Percentiles rank a stretch among this genome's conserved stretches.
These are phyloP conservation scores for Idaea aversata DNA, from an alignment of 2,888 invertebrate genomes.

Conservation along the genomic window DNA sequence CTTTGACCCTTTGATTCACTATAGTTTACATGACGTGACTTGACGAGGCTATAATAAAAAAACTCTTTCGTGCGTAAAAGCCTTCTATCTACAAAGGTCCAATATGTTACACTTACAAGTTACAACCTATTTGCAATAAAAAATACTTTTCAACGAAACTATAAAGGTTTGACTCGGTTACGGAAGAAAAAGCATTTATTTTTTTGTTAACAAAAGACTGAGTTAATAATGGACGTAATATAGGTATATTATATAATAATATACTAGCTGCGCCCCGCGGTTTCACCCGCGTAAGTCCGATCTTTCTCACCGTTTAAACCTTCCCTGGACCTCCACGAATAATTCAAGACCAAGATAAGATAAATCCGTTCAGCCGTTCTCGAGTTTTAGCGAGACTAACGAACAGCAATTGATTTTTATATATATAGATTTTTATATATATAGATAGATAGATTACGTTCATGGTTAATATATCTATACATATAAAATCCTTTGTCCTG, in stretches of 20 bases:
- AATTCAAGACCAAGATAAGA: too few relatives aligned
- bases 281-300: too few relatives aligned
- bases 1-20: conserved; percentile 25
- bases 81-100: conserved; percentile 23
- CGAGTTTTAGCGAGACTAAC: too few relatives aligned
- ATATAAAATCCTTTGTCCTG: too few relatives aligned
- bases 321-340: too few relatives aligned
- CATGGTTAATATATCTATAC: background rate
- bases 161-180: background rate
- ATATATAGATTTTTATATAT: too few relatives aligned
- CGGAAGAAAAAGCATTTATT: background rate
- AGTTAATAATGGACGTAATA: background rate
- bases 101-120: conserved; percentile 24
- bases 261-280: too few relatives aligned
- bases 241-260: too few relatives aligned
- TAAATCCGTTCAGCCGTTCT: too few relatives aligned
- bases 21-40: conserved; percentile 22
- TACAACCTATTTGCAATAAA: conserved; percentile 25
- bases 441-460: too few relatives aligned
- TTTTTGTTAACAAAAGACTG: background rate
- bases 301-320: too few relatives aligned
- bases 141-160: conserved; percentile 15
- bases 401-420: too few relatives aligned
- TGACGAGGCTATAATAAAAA: conserved; percentile 29
- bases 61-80: conserved; percentile 21